Evolutionary conservation across 2,888 invertebrate genomes (phyloP), one percentile per base, ranked within the genome.

Genomic region (Drosophila bunnanda): DNA sequence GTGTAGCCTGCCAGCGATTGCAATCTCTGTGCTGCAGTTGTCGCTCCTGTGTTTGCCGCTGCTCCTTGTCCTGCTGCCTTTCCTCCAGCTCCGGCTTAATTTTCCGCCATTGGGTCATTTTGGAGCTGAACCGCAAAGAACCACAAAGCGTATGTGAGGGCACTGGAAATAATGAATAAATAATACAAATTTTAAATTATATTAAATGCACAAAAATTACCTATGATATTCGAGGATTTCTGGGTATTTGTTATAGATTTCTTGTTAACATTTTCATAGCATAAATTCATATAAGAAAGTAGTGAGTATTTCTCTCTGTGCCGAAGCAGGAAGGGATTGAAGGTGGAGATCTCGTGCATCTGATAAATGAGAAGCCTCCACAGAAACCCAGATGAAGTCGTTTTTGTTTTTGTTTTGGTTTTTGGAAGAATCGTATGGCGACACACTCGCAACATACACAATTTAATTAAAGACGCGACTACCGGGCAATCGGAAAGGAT

Each of bases 91-190:
- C 61, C 38, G 56, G 71, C 60, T 87, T 87, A 78, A 85, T 87
- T 85, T 89, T 89, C 89, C 89, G 85, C 85, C 85, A 82, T 84
- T 89, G 77, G 77, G 78, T 78, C 76, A 85, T 81, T 85, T 85
- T 80, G 54, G 61, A 46, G 41, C 60, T n/a, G 36, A n/a, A 12
- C 20, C 20, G 12, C 39, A 53, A n/a, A n/a, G 32, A 66, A 81
- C 79, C 69, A 87, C 70, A 79, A 84, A 81, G 76, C 79, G 85
- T 87, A 84, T 84, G 84, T 87, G 88, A 53, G 62, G 10, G 20
- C 36, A 52, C 65, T 41, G 64, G 2, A 39, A 55, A 38, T 13
- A 36, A 53, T 32, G 13, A 8, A 2, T 8, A 4, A 13, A 5
- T 22, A 13, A 6, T 8, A 7, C 1, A 9, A 25, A 0, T 4